Conservation (phyloP, 2,113 vertebrate genomes). For the Hassar affinis region DNA sequence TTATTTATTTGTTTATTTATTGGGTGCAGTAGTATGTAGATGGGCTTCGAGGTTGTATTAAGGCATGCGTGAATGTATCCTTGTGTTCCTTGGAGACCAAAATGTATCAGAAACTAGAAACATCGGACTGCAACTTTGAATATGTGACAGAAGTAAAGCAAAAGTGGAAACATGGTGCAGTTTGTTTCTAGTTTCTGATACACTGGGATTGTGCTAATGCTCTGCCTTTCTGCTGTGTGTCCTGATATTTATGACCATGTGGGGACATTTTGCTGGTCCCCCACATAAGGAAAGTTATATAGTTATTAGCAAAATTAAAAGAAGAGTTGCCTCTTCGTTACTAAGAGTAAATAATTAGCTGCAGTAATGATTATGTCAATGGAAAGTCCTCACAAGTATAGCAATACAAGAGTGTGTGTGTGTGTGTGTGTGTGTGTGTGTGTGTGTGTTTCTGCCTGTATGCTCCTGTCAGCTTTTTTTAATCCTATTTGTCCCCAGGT, state of each 20-base stretch:
- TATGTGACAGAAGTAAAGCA: neutral
- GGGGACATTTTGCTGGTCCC: too few relatives aligned
- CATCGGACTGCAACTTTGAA: neutral
- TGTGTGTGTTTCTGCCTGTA: neutral
- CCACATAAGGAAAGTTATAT: too few relatives aligned
- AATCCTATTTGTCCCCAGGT: conserved; percentile 53
- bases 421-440: neutral
- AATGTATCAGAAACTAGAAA: neutral
- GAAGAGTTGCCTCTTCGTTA: too few relatives aligned
- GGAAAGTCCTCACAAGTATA: too few relatives aligned
- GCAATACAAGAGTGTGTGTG: too few relatives aligned
- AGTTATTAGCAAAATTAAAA: too few relatives aligned
- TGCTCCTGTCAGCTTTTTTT: conserved; percentile 7
- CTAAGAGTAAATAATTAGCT: too few relatives aligned
- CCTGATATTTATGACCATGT: too few relatives aligned
- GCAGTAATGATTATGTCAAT: too few relatives aligned
- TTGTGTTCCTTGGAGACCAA: neutral
- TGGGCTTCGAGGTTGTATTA: neutral
- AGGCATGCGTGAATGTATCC: neutral
- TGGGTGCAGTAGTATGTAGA: conserved; percentile 6
- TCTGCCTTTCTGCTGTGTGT: neutral
- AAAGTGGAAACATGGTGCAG: neutral
- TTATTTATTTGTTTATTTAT: neutral
- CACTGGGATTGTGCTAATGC: neutral
- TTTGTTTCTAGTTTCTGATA: neutral